These are phyloP conservation scores for Lamellibrachia luymesi DNA, from an alignment of 1,140 invertebrate species.

Conservation along the genomic window DNA sequence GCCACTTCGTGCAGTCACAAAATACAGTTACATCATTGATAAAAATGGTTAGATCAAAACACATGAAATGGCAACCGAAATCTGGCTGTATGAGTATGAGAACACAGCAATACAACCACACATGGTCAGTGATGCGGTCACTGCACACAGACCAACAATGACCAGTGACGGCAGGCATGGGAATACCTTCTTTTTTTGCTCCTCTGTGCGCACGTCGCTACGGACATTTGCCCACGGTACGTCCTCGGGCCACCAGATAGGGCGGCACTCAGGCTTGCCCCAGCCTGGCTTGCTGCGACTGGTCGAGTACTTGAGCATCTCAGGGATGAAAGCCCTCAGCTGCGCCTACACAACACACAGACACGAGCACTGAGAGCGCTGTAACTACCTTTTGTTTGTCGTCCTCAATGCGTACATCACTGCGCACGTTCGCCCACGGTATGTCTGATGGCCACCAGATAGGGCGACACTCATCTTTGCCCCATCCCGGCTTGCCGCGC, in stretches of 20 bases:
- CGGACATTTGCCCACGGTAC: conserved; percentile 96
- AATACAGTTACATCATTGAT: no score
- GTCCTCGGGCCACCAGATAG: conserved; percentile 96
- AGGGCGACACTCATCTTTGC: conserved; percentile 88
- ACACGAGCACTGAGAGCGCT: not conserved
- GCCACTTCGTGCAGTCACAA: no score
- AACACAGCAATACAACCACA: conserved; percentile 10
- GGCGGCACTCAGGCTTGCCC: conserved; percentile 91
- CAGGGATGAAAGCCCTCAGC: conserved; percentile 90
- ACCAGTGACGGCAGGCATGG: conserved; percentile 50
- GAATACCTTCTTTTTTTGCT: conserved; percentile 92
- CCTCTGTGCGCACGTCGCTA: conserved; percentile 93
- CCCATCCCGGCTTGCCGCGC: conserved; percentile 97
- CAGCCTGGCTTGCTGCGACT: conserved; percentile 95
- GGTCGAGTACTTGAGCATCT: conserved; percentile 97
- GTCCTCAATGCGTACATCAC: conserved; percentile 93
- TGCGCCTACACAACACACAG: conserved; percentile 66
- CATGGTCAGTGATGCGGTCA: not conserved
- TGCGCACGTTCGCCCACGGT: conserved; percentile 95
- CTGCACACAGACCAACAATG: not conserved
- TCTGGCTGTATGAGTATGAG: conserved; percentile 11
- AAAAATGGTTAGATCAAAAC: conserved; percentile 25
- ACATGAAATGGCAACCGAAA: conserved; percentile 23
- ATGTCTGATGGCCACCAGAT: conserved; percentile 97
- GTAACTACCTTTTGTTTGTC: conserved; percentile 88